Evolutionary conservation across 53 echinoderm and acorn worm species (phyloP).

Genomic region (Paracentrotus lividus): DNA sequence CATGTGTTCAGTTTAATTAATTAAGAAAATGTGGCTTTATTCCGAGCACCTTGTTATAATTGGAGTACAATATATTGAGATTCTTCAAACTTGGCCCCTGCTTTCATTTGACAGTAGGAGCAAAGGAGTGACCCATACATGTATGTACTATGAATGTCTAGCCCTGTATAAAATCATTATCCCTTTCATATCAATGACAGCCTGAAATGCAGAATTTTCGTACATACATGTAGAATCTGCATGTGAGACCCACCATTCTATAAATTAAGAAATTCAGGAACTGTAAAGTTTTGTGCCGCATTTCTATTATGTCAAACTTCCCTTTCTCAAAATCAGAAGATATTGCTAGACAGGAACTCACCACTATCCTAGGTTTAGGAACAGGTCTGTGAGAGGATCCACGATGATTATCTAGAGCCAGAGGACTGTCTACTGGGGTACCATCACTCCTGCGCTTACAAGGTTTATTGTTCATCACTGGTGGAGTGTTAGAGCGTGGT

Average conservation of each 20-base stretch:
- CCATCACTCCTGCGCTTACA: constrained; percentile 74
- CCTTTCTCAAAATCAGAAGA: background rate
- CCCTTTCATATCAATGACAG: background rate
- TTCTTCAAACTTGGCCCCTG: too few relatives aligned
- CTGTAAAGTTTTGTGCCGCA: too few relatives aligned
- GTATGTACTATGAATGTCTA: too few relatives aligned
- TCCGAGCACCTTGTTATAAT: too few relatives aligned
- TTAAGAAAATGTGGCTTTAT: too few relatives aligned
- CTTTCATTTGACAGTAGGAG: too few relatives aligned
- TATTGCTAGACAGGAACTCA: background rate
- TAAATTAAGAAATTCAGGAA: too few relatives aligned
- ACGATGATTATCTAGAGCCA: constrained; percentile 24
- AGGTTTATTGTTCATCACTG: background rate
- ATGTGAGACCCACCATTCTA: too few relatives aligned
- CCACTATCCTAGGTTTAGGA: constrained; percentile 74
- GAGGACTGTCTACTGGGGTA: constrained; percentile 55
- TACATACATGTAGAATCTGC: background rate
- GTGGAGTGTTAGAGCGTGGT: constrained; percentile 60
- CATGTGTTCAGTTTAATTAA: too few relatives aligned
- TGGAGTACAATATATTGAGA: too few relatives aligned
- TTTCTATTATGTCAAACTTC: too few relatives aligned
- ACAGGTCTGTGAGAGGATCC: constrained; percentile 66
- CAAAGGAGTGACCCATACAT: background rate
- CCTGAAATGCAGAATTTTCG: background rate
- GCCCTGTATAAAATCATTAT: too few relatives aligned